These are phyloP conservation scores for Anoplolepis gracilipes DNA, from an alignment of 1,140 invertebrate species.

Conservation along the genomic window DNA sequence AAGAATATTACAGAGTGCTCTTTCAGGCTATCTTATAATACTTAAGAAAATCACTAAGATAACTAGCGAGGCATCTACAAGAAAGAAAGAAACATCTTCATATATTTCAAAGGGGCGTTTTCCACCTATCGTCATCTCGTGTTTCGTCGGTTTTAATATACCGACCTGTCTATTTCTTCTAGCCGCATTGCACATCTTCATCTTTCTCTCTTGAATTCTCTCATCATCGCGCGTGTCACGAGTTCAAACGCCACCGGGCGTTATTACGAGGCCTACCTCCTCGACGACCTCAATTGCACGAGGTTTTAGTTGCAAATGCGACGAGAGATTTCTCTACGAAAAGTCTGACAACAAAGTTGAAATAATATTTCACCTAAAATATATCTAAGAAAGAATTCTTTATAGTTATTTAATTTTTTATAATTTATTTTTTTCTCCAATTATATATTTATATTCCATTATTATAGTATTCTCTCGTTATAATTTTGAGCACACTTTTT, in stretches of 20 bases:
- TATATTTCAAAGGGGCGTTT: conserved; percentile 3
- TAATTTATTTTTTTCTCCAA: not conserved
- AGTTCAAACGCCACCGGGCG: conserved; percentile 28
- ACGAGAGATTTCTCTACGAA: not conserved
- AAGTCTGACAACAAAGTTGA: not conserved
- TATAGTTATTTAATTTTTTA: no score
- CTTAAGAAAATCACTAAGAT: not conserved
- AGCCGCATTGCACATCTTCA: conserved; percentile 3
- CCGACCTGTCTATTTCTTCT: conserved; percentile 1
- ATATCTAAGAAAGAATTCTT: not conserved
- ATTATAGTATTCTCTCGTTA: no score
- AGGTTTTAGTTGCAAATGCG: conserved; percentile 8
- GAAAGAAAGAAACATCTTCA: not conserved
- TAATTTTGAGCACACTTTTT: no score
- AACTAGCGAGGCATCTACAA: not conserved
- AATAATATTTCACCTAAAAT: not conserved
- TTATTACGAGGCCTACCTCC: conserved; percentile 45
- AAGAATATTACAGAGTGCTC: not conserved
- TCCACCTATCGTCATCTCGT: not conserved
- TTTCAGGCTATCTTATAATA: not conserved
- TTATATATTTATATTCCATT: no score
- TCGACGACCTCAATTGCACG: conserved; percentile 27
- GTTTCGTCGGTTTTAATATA: conserved; percentile 39
- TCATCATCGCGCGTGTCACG: conserved; percentile 19
- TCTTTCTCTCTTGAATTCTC: conserved; percentile 35